Conservation (phyloP, 2,888 invertebrate species). For the Xanthorhoe spadicearia region DNA sequence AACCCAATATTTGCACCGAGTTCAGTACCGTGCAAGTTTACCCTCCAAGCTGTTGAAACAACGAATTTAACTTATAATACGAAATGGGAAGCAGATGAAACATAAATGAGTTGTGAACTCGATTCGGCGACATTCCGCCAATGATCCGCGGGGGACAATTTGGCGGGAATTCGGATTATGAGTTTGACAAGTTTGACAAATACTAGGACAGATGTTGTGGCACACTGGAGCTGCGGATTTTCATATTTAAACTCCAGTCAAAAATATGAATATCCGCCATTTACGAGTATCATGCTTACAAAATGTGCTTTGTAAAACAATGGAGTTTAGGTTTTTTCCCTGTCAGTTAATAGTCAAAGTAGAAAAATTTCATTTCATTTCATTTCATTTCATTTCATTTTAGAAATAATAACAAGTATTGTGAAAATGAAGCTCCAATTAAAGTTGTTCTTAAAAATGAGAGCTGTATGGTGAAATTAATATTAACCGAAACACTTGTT, state of each 20-base stretch:
- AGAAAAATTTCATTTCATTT: no score
- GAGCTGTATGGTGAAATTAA: no score
- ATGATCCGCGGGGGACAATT: constrained; percentile 40
- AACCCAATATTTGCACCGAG: constrained; percentile 30
- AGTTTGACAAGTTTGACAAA: constrained; percentile 44
- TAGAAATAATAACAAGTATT: no score
- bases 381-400: no score
- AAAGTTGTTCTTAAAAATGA: neutral
- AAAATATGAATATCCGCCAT: no score
- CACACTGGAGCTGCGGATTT: neutral
- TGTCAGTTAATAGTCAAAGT: constrained; percentile 2
- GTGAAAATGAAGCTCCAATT: neutral
- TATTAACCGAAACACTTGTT: no score
- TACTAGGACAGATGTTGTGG: constrained; percentile 18
- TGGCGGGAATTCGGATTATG: constrained; percentile 31
- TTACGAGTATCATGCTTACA: no score
- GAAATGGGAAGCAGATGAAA: constrained; percentile 40
- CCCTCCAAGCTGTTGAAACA: constrained; percentile 34
- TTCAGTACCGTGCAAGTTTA: constrained; percentile 26
- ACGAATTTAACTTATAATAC: constrained; percentile 40
- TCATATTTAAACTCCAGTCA: no score
- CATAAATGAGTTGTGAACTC: constrained; percentile 45
- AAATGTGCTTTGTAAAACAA: no score
- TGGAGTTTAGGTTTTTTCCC: no score
- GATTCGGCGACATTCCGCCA: constrained; percentile 45